Evolutionary conservation across 2,113 vertebrate genomes (phyloP), one percentile per base, ranked within the genome.

Genomic region (Elachura formosa): DNA sequence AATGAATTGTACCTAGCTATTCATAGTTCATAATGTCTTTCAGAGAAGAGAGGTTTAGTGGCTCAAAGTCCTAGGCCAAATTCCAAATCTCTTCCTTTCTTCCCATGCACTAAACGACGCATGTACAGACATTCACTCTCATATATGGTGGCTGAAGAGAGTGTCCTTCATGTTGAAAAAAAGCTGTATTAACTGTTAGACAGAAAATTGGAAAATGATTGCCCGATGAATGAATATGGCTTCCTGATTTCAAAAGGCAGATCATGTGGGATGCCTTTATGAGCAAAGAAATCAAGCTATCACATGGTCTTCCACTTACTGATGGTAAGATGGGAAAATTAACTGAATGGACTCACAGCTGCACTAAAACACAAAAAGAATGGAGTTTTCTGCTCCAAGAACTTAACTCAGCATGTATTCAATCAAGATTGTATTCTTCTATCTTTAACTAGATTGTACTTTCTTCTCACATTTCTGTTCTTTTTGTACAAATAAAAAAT

Each of bases 351-450:
- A 83, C 34, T 80, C 85, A 83, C 82, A 96, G 92, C 94, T 96
- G 95, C 75, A 81, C 54, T 85, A 69, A 80, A 24, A 64, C 9
- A 61, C 33, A 72, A 68, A 89, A 75, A 76, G 26, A 90, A 94
- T 94, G 84, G 63, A 66, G 20, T 77, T 93, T 95, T 84, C 92
- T 79, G 52, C 28, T 81, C 55, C 63, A 77, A 86, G 90, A 63
- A 73, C 34, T 93, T 80, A 85, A 80, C 67, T 91, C 67, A 31
- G 55, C 28, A 28, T 67, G 38, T 58, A 88, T 94, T 93, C 76
- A 94, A 92, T 93, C 92, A 95, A 92, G 88, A 92, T 71, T 93
- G 22, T 67, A 94, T 93, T 96, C 68, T 88, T 88, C 83, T 71
- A 33, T 71, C 59, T 74, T 51, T 80, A 93, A 93, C 88, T 93